A percentile compares a stretch with the other conserved stretches of the same genome.
Evolutionary conservation across 2,888 invertebrate genomes (phyloP).

Genomic region (Pollenia griseotomentosa): DNA sequence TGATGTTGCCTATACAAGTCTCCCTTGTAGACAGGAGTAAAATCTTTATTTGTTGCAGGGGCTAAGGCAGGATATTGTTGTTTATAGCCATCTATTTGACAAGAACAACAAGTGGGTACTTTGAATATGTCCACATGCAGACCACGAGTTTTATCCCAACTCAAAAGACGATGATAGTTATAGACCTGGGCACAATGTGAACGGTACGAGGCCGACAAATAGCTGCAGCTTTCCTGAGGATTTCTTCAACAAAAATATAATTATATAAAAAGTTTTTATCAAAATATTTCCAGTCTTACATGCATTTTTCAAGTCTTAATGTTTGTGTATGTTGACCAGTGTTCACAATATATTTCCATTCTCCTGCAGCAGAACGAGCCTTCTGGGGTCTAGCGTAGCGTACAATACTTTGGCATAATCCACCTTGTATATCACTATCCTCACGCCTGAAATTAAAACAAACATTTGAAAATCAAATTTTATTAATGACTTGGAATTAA

Average conservation of each 20-base stretch:
- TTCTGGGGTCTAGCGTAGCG: slow-evolving; percentile 92
- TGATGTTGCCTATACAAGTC: slow-evolving; percentile 79
- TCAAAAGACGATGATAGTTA: slow-evolving; percentile 91
- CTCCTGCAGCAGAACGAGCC: slow-evolving; percentile 91
- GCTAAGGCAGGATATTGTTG: slow-evolving; percentile 87
- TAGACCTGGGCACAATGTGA: slow-evolving; percentile 93
- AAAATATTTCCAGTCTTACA: slow-evolving; percentile 84
- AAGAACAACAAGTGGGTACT: slow-evolving; percentile 93
- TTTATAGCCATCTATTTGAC: slow-evolving; percentile 91
- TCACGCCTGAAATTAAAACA: slow-evolving; percentile 85
- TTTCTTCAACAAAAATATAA: slow-evolving; percentile 85
- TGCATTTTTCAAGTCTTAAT: slow-evolving; percentile 91
- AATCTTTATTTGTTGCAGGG: slow-evolving; percentile 77
- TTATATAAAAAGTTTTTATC: background rate
- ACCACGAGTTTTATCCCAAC: slow-evolving; percentile 92
- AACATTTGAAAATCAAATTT: background rate
- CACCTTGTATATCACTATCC: slow-evolving; percentile 87
- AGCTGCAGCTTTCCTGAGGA: slow-evolving; percentile 90
- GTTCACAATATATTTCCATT: slow-evolving; percentile 94
- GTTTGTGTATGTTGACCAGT: slow-evolving; percentile 94
- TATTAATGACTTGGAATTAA: background rate
- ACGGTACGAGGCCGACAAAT: slow-evolving; percentile 91
- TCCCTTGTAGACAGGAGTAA: slow-evolving; percentile 75
- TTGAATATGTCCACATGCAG: slow-evolving; percentile 94
- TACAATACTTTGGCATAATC: slow-evolving; percentile 91